Evolutionary conservation across 2,797 vertebrate species (phyloP).

Genomic region (Ceryle rudis): DNA sequence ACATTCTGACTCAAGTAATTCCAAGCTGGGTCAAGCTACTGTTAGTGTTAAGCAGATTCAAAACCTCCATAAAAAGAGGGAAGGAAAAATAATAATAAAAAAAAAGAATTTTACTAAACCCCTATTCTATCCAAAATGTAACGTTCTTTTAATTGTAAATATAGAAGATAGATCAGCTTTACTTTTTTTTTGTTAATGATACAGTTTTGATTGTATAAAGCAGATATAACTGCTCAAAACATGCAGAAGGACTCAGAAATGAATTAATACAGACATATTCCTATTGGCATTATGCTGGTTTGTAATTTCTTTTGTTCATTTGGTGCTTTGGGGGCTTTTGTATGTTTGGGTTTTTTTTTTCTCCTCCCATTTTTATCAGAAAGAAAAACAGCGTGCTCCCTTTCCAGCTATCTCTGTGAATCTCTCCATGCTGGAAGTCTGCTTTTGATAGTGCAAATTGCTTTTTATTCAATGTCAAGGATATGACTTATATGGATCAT

Average conservation of each 20-base stretch:
- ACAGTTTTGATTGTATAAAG: background rate
- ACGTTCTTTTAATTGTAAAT: background rate
- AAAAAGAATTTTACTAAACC: background rate
- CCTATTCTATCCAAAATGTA: background rate
- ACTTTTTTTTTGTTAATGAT: too few relatives aligned
- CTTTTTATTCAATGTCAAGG: background rate
- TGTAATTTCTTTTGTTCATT: background rate
- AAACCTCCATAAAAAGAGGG: background rate
- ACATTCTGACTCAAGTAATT: background rate
- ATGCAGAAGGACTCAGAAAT: background rate
- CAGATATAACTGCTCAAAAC: background rate
- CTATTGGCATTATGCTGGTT: background rate
- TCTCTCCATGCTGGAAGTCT: background rate
- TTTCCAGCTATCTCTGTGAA: background rate
- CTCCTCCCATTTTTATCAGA: background rate
- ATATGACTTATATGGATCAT: background rate
- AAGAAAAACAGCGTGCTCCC: background rate
- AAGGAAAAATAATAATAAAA: too few relatives aligned
- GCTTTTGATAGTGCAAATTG: constrained; percentile 11
- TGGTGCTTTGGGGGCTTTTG: background rate
- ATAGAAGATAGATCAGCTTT: too few relatives aligned
- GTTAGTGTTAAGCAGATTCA: background rate
- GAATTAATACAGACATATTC: background rate
- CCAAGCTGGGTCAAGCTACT: background rate
- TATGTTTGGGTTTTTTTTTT: background rate